A percentile compares a stretch with the other conserved stretches of the same genome.
Conservation (phyloP, 1,140 invertebrate species). For the Drosophila tsacasi region DNA sequence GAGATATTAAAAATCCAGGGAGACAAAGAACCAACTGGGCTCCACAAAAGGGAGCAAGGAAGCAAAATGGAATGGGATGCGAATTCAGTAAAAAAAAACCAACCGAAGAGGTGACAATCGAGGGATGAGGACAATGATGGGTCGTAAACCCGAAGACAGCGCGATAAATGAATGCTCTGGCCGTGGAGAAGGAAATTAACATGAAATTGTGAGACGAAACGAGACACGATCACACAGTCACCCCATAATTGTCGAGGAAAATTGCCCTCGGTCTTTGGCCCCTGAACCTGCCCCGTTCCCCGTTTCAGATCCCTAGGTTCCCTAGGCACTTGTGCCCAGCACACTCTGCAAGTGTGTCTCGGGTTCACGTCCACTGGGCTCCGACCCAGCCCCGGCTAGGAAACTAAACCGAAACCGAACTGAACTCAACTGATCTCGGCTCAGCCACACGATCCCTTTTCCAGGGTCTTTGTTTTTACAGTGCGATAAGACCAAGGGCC, state of each 20-base stretch:
- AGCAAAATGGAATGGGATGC: not conserved
- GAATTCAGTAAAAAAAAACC: slow-evolving; percentile 23
- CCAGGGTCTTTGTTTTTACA: slow-evolving; percentile 73
- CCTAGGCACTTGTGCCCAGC: slow-evolving; percentile 71
- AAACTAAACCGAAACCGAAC: slow-evolving; percentile 14
- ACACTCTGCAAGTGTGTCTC: slow-evolving; percentile 80
- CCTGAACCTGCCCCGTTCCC: slow-evolving; percentile 6
- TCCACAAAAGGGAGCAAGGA: slow-evolving; percentile 41
- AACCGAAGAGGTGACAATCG: slow-evolving; percentile 68
- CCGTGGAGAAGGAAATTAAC: slow-evolving; percentile 66
- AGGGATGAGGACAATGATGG: slow-evolving; percentile 49
- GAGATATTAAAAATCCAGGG: slow-evolving; percentile 58
- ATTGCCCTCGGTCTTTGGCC: slow-evolving; percentile 38
- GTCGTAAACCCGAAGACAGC: slow-evolving; percentile 71
- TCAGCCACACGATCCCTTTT: slow-evolving; percentile 72
- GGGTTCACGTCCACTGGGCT: slow-evolving; percentile 74
- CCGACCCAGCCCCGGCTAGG: not conserved
- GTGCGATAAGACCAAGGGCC: slow-evolving; percentile 58
- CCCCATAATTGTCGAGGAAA: slow-evolving; percentile 41
- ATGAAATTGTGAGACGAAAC: slow-evolving; percentile 65
- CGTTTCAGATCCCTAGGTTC: slow-evolving; percentile 1
- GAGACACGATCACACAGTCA: slow-evolving; percentile 39
- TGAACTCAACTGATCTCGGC: slow-evolving; percentile 35
- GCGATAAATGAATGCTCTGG: slow-evolving; percentile 69
- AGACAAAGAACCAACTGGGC: slow-evolving; percentile 22